Evolutionary conservation across 2,113 vertebrate genomes (phyloP), one percentile per base, ranked within the genome.

Genomic region (Laticauda laticaudata): DNA sequence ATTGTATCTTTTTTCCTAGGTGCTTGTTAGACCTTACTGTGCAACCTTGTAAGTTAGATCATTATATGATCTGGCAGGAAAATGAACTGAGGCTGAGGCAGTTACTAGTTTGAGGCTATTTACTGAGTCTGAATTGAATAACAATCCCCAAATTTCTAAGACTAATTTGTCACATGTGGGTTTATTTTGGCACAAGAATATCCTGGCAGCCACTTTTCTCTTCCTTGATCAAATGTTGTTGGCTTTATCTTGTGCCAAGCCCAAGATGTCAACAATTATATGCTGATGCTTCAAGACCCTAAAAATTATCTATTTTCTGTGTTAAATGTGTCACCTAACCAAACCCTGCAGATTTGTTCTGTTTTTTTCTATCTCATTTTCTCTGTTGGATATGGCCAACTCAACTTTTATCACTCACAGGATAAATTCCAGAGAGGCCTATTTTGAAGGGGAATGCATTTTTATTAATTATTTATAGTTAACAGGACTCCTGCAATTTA

Each of bases 291-390:
- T n/a, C 64, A 69, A 34, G 14, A 14, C 29, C 29, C 64, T 69
- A 69, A 69, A n/a, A 61, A 69, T 6, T 69, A 69, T 34, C n/a
- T 6, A 69, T 34, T 34, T 69, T 69, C 29, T 34, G 14, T 69
- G 29, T 69, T 69, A 69, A 69, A 69, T 69, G 64, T 91, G 3
- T 55, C 54, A 57, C 92, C 55, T 90, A 91, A 55, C n/a, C 93
- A 96, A 94, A 94, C 95, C 94, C 91, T 64, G 86, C 6, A 81
- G 39, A 81, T 39, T 39, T 57, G 92, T 95, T 94, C 95, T 95
- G 94, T 86, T 69, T 81, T 75, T 81, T 81, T 69, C 12, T 39
- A 15, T 20, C 2, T 81, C 69, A 81, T 39, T 81, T 81, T 20
- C 15, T 81, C 34, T 3, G n/a, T 34, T 81, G 69, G n/a, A 81